phyloP scores from a whole-genome alignment of 2,888 invertebrate species.

The Allolobophora icterica region DNA sequence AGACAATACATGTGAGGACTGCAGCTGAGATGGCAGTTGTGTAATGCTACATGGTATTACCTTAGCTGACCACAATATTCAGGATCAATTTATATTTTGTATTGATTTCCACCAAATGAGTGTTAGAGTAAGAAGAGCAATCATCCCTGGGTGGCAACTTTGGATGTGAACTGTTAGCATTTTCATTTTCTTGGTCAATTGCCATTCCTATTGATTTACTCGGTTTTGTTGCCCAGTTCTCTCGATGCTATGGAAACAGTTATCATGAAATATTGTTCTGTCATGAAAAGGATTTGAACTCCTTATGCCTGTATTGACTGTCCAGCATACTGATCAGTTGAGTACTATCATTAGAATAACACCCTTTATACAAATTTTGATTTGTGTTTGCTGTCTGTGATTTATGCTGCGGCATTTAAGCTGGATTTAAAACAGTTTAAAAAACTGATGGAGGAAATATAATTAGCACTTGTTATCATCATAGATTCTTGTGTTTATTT shows the following conservation, averaged over 20 bases:
- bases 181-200: not conserved
- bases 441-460: too few relatives aligned
- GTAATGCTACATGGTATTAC: not conserved
- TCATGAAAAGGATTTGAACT: not conserved
- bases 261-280: not conserved
- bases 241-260: not conserved
- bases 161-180: not conserved
- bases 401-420: not conserved
- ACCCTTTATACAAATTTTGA: not conserved
- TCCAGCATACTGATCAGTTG: not conserved
- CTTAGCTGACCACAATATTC: not conserved
- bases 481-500: not conserved
- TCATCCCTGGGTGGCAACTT: not conserved
- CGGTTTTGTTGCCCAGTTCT: not conserved
- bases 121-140: not conserved
- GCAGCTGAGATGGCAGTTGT: not conserved
- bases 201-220: not conserved
- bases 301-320: too few relatives aligned
- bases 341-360: too few relatives aligned
- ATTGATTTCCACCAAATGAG: not conserved
- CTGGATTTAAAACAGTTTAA: too few relatives aligned
- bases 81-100: not conserved
- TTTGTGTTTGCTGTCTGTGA: not conserved
- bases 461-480: too few relatives aligned
- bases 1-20: not conserved